phyloP scores from a whole-genome alignment of 2,888 invertebrate genomes.

The Tortricodes alternella region DNA sequence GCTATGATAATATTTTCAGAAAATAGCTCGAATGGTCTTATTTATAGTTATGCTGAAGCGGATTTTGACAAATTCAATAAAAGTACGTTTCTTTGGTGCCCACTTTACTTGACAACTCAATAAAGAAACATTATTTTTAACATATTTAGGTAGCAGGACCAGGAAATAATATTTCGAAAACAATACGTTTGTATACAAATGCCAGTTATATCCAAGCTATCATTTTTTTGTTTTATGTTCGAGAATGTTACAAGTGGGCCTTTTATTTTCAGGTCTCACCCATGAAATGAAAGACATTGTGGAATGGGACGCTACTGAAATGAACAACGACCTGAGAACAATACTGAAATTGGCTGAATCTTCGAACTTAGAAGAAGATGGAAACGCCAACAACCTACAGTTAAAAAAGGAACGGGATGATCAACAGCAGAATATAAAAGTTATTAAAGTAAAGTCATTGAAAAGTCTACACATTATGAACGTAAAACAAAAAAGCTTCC shows the following conservation, averaged over 20 bases:
- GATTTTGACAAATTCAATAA: too few relatives aligned
- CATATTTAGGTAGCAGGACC: too few relatives aligned
- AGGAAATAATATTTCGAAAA: too few relatives aligned
- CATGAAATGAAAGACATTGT: not conserved
- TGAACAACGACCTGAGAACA: not conserved
- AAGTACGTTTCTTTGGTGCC: too few relatives aligned
- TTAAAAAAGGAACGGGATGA: not conserved
- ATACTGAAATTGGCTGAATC: not conserved
- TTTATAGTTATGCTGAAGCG: too few relatives aligned
- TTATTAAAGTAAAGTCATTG: not conserved
- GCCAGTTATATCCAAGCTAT: not conserved
- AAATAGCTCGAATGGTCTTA: too few relatives aligned
- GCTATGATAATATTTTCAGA: too few relatives aligned
- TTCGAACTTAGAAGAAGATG: not conserved
- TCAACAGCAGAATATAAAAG: not conserved
- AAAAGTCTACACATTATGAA: not conserved
- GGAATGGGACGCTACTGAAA: not conserved
- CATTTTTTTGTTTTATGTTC: not conserved
- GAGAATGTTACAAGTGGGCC: not conserved
- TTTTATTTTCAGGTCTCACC: slow-evolving; percentile 9
- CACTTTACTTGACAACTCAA: too few relatives aligned
- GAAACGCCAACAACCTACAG: not conserved
- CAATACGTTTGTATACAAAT: too few relatives aligned
- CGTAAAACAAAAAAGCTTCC: not conserved
- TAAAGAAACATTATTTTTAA: too few relatives aligned